These are phyloP conservation scores for Leptothorax acervorum DNA, from an alignment of 2,888 invertebrate genomes.

Conservation along the genomic window DNA sequence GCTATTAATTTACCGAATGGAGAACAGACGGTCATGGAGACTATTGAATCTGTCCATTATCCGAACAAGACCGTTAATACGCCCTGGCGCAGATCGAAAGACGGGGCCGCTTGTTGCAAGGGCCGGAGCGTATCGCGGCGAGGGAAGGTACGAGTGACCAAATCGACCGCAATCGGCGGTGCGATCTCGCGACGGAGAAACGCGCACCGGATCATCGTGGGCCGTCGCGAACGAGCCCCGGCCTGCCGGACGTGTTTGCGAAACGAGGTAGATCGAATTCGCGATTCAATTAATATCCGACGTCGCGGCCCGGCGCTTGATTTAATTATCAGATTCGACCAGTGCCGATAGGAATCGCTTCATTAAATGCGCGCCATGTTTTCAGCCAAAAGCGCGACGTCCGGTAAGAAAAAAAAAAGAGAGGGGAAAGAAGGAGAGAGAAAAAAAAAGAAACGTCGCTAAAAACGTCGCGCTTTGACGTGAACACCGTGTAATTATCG, in stretches of 20 bases:
- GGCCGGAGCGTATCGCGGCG: conserved; percentile 29
- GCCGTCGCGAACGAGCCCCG: conserved; percentile 56
- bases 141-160: conserved; percentile 34
- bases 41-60: conserved; percentile 33
- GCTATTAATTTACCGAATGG: conserved; percentile 38
- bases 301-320: conserved; percentile 74
- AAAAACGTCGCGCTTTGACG: not conserved
- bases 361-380: conserved; percentile 72
- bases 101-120: conserved; percentile 1
- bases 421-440: not conserved
- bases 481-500: conserved; percentile 58
- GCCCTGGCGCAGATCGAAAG: conserved; percentile 25
- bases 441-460: not conserved
- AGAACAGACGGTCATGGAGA: conserved; percentile 45
- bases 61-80: conserved; percentile 31
- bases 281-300: conserved; percentile 78
- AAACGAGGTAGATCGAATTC: conserved; percentile 72
- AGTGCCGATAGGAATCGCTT: conserved; percentile 80
- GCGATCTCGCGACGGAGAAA: conserved; percentile 48
- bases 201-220: conserved; percentile 53
- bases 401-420: not conserved
- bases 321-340: conserved; percentile 82
- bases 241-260: conserved; percentile 64
- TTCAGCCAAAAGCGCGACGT: not conserved
- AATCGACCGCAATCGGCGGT: conserved; percentile 47